Evolutionary conservation across 2,113 vertebrate genomes (phyloP).

Genomic region (Vicugna pacos): DNA sequence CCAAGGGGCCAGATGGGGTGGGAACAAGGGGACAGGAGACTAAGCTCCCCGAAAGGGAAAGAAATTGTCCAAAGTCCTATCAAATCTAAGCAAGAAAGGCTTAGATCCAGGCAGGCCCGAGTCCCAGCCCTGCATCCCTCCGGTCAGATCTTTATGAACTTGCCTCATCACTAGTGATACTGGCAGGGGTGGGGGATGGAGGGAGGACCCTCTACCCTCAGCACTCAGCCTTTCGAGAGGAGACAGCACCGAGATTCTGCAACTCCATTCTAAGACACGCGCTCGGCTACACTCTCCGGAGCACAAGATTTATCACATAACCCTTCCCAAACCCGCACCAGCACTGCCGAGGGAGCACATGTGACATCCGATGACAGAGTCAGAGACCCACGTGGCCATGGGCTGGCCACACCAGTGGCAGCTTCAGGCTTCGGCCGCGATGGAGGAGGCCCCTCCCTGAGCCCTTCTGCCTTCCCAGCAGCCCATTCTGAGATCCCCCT

Average conservation of each 20-base stretch:
- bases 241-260: background rate
- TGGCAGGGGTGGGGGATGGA: fast-evolving
- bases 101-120: background rate
- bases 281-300: background rate
- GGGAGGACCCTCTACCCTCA: background rate
- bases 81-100: background rate
- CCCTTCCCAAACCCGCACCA: background rate
- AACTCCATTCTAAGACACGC: background rate
- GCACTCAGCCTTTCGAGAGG: background rate
- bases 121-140: background rate
- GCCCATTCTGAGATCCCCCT: background rate
- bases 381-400: fast-evolving
- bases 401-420: background rate
- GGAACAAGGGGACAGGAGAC: background rate
- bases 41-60: background rate
- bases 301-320: background rate
- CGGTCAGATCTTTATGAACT: background rate
- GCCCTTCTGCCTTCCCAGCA: background rate
- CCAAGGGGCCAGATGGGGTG: background rate
- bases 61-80: background rate
- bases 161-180: background rate
- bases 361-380: background rate
- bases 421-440: background rate
- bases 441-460: background rate
- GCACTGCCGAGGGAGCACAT: too few relatives aligned